A percentile compares a stretch with the other conserved stretches of the same genome.
phyloP scores from a whole-genome alignment of 2,797 vertebrate genomes.

The Rhinophrynus dorsalis region DNA sequence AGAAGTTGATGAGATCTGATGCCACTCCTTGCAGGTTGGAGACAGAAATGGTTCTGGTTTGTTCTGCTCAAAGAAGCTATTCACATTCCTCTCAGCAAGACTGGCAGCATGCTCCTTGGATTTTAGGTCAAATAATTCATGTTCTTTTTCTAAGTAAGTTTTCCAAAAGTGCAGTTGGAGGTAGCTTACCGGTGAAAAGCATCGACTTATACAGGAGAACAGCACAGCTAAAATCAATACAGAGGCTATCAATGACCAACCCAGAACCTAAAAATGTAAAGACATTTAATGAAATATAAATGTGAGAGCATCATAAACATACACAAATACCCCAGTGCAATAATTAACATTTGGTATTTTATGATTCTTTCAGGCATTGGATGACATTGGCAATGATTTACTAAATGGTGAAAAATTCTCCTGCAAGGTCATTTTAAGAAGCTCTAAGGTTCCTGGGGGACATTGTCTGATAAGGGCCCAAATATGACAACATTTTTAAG shows the following conservation, averaged over 20 bases:
- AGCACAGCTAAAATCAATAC: slow-evolving; percentile 56
- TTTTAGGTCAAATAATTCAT: slow-evolving; percentile 54
- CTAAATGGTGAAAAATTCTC: too few relatives aligned
- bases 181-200: slow-evolving; percentile 69
- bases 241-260: slow-evolving; percentile 70
- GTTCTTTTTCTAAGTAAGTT: slow-evolving; percentile 67
- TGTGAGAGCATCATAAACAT: too few relatives aligned
- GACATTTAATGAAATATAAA: background rate
- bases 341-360: too few relatives aligned
- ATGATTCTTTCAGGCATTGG: too few relatives aligned
- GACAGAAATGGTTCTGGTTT: slow-evolving; percentile 38
- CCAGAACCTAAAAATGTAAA: slow-evolving; percentile 64
- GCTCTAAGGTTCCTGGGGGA: too few relatives aligned
- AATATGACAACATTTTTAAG: too few relatives aligned
- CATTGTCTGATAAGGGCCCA: too few relatives aligned
- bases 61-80: slow-evolving; percentile 66
- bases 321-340: too few relatives aligned
- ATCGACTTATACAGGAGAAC: slow-evolving; percentile 53
- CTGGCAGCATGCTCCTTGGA: slow-evolving; percentile 62
- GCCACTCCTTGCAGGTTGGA: slow-evolving; percentile 66
- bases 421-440: too few relatives aligned
- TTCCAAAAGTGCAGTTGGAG: slow-evolving; percentile 72
- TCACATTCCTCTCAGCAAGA: slow-evolving; percentile 71
- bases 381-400: too few relatives aligned
- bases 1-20: slow-evolving; percentile 63